phyloP scores from a whole-genome alignment of 2,797 vertebrate species.

The Glossophaga mutica region DNA sequence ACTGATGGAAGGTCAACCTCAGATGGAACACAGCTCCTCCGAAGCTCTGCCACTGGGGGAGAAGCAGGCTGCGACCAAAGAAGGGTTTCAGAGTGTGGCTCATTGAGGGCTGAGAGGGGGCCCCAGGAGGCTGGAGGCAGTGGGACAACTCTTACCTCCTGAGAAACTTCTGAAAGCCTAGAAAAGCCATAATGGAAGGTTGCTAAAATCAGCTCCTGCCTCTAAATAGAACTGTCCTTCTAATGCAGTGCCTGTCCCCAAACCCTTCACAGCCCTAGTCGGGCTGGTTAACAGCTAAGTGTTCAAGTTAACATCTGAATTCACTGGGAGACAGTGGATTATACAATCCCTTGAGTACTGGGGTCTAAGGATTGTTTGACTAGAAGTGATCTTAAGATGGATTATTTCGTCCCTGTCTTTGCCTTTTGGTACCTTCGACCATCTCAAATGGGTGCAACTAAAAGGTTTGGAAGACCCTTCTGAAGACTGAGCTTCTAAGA shows the following conservation, averaged over 20 bases:
- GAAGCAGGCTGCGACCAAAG: not conserved
- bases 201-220: not conserved
- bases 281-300: not conserved
- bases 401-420: not conserved
- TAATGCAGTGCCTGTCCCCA: too few relatives aligned
- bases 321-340: not conserved
- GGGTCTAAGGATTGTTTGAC: not conserved
- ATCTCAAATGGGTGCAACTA: not conserved
- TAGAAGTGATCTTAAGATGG: not conserved
- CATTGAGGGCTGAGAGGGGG: not conserved
- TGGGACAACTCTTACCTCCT: not conserved
- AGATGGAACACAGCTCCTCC: not conserved
- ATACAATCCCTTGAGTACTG: not conserved
- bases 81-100: not conserved
- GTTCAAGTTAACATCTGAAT: not conserved
- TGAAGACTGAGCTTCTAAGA: not conserved
- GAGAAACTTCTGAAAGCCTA: not conserved
- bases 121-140: rapidly evolving
- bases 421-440: not conserved
- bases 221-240: not conserved
- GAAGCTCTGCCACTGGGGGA: not conserved
- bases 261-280: not conserved
- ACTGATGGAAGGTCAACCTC: not conserved
- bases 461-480: not conserved
- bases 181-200: not conserved